phyloP scores from a whole-genome alignment of 2,113 vertebrate genomes.

The Riparia riparia region DNA sequence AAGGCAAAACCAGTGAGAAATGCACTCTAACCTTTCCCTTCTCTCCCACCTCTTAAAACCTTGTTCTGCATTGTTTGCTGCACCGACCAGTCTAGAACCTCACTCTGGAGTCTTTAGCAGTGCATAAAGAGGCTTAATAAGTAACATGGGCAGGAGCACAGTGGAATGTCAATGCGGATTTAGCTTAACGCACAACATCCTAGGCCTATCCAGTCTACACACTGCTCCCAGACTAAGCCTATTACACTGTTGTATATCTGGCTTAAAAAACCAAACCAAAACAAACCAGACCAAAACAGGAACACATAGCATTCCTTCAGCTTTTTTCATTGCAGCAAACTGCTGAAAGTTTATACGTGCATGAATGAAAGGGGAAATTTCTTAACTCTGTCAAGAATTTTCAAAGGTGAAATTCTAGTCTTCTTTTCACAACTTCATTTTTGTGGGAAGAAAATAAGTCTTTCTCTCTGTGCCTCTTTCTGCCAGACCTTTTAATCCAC shows the following conservation, averaged over 20 bases:
- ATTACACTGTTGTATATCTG: neutral
- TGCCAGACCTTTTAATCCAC: neutral
- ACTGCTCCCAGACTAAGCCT: neutral
- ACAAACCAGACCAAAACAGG: neutral
- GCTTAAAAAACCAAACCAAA: neutral
- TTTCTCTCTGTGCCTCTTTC: neutral
- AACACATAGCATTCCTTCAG: neutral
- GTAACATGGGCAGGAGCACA: neutral
- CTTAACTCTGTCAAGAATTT: neutral
- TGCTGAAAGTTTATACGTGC: neutral
- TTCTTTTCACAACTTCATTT: neutral
- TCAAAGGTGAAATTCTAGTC: neutral
- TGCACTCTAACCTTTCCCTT: neutral
- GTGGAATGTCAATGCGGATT: neutral
- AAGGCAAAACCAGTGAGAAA: neutral
- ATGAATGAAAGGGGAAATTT: neutral
- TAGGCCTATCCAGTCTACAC: neutral
- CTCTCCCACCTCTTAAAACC: neutral
- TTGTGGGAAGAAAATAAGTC: neutral
- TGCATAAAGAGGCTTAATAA: neutral
- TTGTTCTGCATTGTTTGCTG: neutral
- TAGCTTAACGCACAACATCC: neutral
- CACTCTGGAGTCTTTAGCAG: neutral
- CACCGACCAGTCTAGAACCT: neutral
- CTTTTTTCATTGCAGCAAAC: neutral